Evolutionary conservation across 2,888 invertebrate genomes (phyloP), one percentile per base, ranked within the genome.

Genomic region (Bedellia somnulentella): DNA sequence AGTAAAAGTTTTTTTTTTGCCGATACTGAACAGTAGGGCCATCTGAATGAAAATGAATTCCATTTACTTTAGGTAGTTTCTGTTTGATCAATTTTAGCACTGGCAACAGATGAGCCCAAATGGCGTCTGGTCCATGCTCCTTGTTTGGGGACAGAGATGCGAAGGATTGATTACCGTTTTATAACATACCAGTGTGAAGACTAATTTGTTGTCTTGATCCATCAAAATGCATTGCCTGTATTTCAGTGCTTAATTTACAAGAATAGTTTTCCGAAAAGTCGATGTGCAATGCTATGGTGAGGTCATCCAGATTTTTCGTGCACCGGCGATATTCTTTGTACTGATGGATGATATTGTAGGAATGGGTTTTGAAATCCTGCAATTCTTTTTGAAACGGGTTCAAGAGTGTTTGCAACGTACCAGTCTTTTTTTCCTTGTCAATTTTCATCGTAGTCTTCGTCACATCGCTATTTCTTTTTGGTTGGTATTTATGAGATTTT

Each of bases 31-130:
- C 15, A 3, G 24, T 29, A 4, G 28, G 28, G 17, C 32, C 29
- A 21, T 32, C 32, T 5, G 28, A 28, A 14, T 15, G 23, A 27
- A 27, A 31, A 21, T 31, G 26, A 9, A 31, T 16, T 2, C 14
- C 14, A 9, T 3, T 29, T 2, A 29, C 21, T 10, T 25, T 21
- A 10, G 21, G 29, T 10, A 21, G 14, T 8, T 12, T 9, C 18
- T 29, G n/a, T 25, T 24, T 33, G 8, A 33, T 13, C 5, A 12
- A n/a, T 13, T 29, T 17, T 12, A 33, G 15, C 5, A 33, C 22
- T 21, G 33, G 33, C 3, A 17, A 11, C 12, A 33, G 23, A 30
- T 33, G 33, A 8, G 33, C 33, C 33, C 33, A 33, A 10, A 33
- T 33, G 3, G 33, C 25, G 14, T 12, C 17, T 10, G 32, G 32